Conservation (phyloP, 2,888 invertebrate genomes). For the Pantelozetes paolii region DNA sequence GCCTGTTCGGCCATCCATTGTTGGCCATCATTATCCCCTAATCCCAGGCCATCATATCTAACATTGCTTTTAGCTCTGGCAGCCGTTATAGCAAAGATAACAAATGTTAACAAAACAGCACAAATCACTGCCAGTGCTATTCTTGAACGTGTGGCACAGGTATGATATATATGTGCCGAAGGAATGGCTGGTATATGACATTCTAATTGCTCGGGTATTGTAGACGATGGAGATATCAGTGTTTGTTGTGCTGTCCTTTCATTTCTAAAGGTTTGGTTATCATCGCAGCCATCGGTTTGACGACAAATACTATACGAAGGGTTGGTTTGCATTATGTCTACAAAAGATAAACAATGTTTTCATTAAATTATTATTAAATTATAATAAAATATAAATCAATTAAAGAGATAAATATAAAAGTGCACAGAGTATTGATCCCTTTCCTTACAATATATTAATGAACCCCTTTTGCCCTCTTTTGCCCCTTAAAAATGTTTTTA, state of each 20-base stretch:
- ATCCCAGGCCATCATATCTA: slow-evolving; percentile 1
- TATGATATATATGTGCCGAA: slow-evolving; percentile 17
- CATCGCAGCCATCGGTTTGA: slow-evolving; percentile 17
- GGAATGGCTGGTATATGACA: slow-evolving; percentile 30
- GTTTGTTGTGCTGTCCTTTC: slow-evolving; percentile 22
- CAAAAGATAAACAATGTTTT: not conserved
- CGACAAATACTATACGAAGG: not conserved
- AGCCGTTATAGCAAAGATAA: slow-evolving; percentile 19
- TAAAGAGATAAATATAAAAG: too few relatives aligned
- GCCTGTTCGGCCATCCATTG: slow-evolving; percentile 29
- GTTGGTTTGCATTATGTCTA: not conserved
- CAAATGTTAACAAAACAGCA: slow-evolving; percentile 30
- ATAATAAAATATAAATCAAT: too few relatives aligned
- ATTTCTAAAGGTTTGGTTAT: not conserved
- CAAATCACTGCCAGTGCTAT: slow-evolving; percentile 31
- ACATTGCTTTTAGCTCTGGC: slow-evolving; percentile 6
- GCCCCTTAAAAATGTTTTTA: too few relatives aligned
- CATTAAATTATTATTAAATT: too few relatives aligned
- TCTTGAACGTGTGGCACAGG: slow-evolving; percentile 24
- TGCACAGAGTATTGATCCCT: too few relatives aligned
- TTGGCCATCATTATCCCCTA: not conserved
- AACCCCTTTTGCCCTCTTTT: too few relatives aligned
- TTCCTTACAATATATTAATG: too few relatives aligned
- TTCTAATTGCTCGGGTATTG: slow-evolving; percentile 33
- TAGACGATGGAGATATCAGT: slow-evolving; percentile 28